phyloP scores from a whole-genome alignment of 1,140 invertebrate species.

The Eriocheir sinensis region DNA sequence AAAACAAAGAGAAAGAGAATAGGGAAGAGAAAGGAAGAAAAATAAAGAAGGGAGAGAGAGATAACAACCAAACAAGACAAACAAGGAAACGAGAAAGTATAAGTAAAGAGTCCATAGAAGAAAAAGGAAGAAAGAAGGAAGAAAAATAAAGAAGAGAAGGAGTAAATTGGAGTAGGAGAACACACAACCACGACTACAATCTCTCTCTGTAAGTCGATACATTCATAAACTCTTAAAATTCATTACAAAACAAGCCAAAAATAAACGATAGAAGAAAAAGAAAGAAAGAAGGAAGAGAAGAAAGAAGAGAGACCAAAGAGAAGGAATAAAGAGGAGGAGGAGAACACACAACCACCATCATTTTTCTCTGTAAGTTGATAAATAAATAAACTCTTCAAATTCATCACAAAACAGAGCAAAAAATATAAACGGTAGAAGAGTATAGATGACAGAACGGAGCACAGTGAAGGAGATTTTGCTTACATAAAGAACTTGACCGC shows the following conservation, averaged over 20 bases:
- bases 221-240: too few species aligned
- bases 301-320: neutral
- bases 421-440: too few species aligned
- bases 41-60: neutral
- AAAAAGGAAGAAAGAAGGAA: neutral
- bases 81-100: neutral
- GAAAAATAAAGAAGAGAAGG: neutral
- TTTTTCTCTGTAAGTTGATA: too few species aligned
- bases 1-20: neutral
- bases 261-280: neutral
- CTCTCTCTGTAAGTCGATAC: too few species aligned
- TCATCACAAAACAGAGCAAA: too few species aligned
- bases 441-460: too few species aligned
- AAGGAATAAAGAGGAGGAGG: neutral
- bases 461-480: too few species aligned
- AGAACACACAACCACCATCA: too few species aligned
- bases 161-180: constrained; percentile 5
- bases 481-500: too few species aligned
- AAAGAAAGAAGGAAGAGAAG: neutral
- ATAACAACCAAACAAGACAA: neutral
- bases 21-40: neutral
- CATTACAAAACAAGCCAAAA: too few species aligned
- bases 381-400: too few species aligned
- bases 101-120: neutral
- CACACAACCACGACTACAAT: too few species aligned